These are phyloP conservation scores for Lycia hirtaria DNA, from an alignment of 2,888 invertebrate genomes.

Conservation along the genomic window DNA sequence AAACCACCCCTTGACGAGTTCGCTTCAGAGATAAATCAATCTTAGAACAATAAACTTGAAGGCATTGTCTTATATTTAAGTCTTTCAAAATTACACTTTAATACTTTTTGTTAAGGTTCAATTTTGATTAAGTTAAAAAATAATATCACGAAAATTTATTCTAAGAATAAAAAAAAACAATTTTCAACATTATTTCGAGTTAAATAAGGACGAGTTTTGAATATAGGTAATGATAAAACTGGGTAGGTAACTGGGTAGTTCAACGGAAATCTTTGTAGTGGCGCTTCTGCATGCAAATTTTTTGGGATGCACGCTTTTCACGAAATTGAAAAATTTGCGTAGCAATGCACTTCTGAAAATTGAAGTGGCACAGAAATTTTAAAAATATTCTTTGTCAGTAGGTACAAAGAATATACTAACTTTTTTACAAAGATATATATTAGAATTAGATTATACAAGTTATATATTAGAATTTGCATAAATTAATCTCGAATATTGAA, in stretches of 20 bases:
- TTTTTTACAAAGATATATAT: too few relatives aligned
- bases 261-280: conserved; percentile 82
- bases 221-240: conserved; percentile 27
- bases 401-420: too few relatives aligned
- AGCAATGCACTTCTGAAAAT: conserved; percentile 41
- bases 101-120: rapidly evolving
- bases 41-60: conserved; percentile 40
- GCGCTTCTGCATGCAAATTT: conserved; percentile 85
- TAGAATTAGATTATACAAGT: too few relatives aligned
- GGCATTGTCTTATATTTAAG: background rate
- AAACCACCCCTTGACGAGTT: conserved; percentile 67
- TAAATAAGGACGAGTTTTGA: conserved; percentile 35
- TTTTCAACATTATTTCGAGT: background rate
- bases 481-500: too few relatives aligned
- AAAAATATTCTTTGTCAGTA: too few relatives aligned
- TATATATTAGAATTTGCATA: too few relatives aligned
- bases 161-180: conserved; percentile 20
- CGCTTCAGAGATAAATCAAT: conserved; percentile 75
- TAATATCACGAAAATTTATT: conserved; percentile 28
- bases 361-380: conserved; percentile 18
- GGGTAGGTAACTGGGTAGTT: conserved; percentile 64
- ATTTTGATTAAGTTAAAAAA: conserved; percentile 11
- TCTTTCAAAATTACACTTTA: conserved; percentile 17
- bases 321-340: conserved; percentile 69
- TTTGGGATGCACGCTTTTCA: conserved; percentile 52